phyloP scores from a whole-genome alignment of 2,888 invertebrate genomes.

The Cryptocheilus praepositus region DNA sequence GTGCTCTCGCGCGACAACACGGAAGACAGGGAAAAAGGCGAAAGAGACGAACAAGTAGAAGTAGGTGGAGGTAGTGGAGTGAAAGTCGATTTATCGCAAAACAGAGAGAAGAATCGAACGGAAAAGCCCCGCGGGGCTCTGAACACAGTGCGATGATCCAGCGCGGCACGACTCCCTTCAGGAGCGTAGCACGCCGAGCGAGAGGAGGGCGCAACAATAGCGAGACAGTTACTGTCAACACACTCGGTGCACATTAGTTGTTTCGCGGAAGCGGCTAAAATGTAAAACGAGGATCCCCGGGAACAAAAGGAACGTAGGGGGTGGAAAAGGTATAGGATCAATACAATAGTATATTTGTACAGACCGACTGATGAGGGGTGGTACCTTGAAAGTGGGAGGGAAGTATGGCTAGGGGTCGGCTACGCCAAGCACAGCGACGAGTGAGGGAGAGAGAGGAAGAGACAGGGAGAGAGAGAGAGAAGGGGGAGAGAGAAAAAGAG shows the following conservation, averaged over 20 bases:
- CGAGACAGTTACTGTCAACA: conserved; percentile 63
- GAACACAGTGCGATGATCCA: conserved; percentile 53
- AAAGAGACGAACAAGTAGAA: background rate
- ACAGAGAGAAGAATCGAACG: conserved; percentile 59
- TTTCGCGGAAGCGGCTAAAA: conserved; percentile 70
- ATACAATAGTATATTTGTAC: conserved; percentile 71
- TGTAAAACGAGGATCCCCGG: conserved; percentile 63
- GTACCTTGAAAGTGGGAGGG: conserved; percentile 56
- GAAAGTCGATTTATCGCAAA: conserved; percentile 62
- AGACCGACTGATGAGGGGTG: conserved; percentile 68
- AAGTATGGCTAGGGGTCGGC: conserved; percentile 42
- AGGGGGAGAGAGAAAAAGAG: background rate
- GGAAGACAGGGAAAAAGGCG: background rate
- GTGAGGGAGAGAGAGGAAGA: conserved; percentile 10
- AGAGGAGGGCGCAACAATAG: conserved; percentile 59
- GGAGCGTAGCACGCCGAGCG: conserved; percentile 15
- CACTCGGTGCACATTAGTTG: conserved; percentile 68
- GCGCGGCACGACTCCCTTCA: conserved; percentile 25
- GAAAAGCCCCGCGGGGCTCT: conserved; percentile 57
- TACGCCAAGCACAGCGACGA: conserved; percentile 27
- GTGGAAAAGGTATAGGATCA: conserved; percentile 64
- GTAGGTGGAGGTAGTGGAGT: no score
- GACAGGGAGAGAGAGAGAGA: conserved; percentile 16
- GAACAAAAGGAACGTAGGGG: conserved; percentile 63
- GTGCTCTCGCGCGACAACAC: background rate